Base-by-base conservation (phyloP, 1,140 invertebrate species). In the Condylostylus longicornis region DNA sequence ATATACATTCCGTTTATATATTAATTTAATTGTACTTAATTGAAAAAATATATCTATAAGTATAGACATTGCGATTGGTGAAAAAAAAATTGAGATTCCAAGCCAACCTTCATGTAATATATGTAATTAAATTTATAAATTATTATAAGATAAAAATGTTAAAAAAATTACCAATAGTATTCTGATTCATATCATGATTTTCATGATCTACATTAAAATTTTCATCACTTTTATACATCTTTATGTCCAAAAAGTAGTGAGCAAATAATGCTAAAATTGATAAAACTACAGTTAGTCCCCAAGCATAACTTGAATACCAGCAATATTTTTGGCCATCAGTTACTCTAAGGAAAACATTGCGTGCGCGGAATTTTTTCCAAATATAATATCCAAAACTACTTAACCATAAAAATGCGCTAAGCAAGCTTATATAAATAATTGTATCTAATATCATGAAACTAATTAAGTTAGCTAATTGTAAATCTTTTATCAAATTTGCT, bases 271-370 rank as follows among this genome's bases (percentile, higher is more conserved):
- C 79, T 36, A 82, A 62, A 1, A 64, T 63, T 0, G 78, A 71
- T 66, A 85, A 74, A 10, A 71, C 50, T 1, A 71, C 47, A 0
- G 82, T 83, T 38, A 70, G 69, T n/a, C 70, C 68, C 79, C 82
- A 84, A 1, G 80, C 78, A 46, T 82, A 84, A 15, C 67, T 67
- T 0, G 81, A 83, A 51, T 86, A 87, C 46, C 83, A 85, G 49
- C 82, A 85, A 54, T 84, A 87, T 62, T 85, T 85, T 38, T 72
- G 68, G 2, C 79, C 77, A 60, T 85, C 82, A 0, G 82, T 85
- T 30, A 84, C 79, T 31, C 82, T 63, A 5, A 87, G 57, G 50
- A 83, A 87, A 12, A 85, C 79, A 54, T 85, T 87, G 18, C 79
- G 63, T 15, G 82, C 84, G 36, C 79, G 79, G 46, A 85, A 85